Conservation (phyloP, 2,888 invertebrate species). For the Metalampra italica region DNA sequence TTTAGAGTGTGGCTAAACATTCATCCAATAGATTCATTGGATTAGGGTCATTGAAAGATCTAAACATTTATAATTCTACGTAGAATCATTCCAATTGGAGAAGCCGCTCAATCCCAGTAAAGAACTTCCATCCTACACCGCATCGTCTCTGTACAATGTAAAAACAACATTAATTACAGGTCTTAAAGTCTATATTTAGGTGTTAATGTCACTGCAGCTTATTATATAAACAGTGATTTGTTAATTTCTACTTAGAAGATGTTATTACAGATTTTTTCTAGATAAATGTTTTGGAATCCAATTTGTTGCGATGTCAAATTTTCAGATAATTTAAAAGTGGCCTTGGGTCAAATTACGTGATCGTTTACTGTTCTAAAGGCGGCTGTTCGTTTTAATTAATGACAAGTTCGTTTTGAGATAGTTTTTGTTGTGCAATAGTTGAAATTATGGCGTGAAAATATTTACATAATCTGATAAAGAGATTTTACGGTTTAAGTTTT, state of each 20-base stretch:
- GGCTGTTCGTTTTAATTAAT: slow-evolving; percentile 34
- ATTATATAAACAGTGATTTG: slow-evolving; percentile 14
- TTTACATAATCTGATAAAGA: slow-evolving; percentile 36
- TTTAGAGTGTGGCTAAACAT: too few species aligned
- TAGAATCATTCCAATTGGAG: slow-evolving; percentile 11
- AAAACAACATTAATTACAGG: slow-evolving; percentile 2
- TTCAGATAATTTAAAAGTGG: slow-evolving; percentile 38
- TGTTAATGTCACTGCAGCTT: neutral
- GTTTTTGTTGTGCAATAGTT: slow-evolving; percentile 23
- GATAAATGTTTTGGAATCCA: slow-evolving; percentile 43
- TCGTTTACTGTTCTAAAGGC: slow-evolving; percentile 13
- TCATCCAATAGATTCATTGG: too few species aligned
- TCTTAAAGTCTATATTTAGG: neutral
- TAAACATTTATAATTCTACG: slow-evolving; percentile 16
- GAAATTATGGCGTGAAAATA: slow-evolving; percentile 28
- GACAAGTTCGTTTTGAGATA: slow-evolving; percentile 16
- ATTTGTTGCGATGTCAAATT: slow-evolving; percentile 45
- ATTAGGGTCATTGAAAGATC: slow-evolving; percentile 3
- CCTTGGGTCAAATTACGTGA: slow-evolving; percentile 25
- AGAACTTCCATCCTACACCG: neutral
- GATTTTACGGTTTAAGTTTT: slow-evolving; percentile 12
- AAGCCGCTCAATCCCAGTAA: slow-evolving; percentile 10
- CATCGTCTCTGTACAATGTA: neutral
- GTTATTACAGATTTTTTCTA: slow-evolving; percentile 41
- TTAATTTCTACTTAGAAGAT: slow-evolving; percentile 36